phyloP scores from a whole-genome alignment of 2,113 vertebrate genomes.

The Raja brachyura region DNA sequence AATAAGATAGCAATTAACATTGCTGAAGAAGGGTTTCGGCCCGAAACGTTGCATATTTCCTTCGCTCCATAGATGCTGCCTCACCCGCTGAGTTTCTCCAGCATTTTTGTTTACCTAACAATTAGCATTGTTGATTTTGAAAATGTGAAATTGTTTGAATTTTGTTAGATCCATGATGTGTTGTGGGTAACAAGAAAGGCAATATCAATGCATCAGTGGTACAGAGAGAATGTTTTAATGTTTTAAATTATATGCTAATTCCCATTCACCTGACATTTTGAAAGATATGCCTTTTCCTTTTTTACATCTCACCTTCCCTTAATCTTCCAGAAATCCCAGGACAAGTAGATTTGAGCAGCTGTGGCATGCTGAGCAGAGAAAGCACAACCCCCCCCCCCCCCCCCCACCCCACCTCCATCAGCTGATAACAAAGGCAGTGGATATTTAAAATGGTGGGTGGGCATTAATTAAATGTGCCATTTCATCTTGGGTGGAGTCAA shows the following conservation, averaged over 20 bases:
- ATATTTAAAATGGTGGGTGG: background rate
- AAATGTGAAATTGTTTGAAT: background rate
- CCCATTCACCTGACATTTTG: background rate
- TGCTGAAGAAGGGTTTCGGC: too few species aligned
- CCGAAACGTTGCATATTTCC: too few species aligned
- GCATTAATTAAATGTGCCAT: background rate
- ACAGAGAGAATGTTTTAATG: background rate
- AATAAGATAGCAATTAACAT: background rate
- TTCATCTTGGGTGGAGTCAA: background rate
- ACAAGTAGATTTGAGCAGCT: background rate
- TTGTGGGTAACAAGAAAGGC: background rate
- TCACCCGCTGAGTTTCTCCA: too few species aligned
- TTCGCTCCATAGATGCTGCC: too few species aligned
- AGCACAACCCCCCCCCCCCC: background rate
- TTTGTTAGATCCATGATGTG: background rate
- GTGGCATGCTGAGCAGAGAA: background rate
- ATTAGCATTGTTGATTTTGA: background rate
- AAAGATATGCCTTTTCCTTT: background rate
- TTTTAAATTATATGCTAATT: background rate
- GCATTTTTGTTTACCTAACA: background rate
- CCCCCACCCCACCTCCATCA: too few species aligned
- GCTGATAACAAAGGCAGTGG: too few species aligned
- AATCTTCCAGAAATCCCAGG: background rate
- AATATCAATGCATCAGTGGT: background rate
- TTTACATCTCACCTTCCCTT: too few species aligned